Evolutionary conservation across 2,888 invertebrate species (phyloP), one percentile per base, ranked within the genome.

Genomic region (Nycteola revayana): DNA sequence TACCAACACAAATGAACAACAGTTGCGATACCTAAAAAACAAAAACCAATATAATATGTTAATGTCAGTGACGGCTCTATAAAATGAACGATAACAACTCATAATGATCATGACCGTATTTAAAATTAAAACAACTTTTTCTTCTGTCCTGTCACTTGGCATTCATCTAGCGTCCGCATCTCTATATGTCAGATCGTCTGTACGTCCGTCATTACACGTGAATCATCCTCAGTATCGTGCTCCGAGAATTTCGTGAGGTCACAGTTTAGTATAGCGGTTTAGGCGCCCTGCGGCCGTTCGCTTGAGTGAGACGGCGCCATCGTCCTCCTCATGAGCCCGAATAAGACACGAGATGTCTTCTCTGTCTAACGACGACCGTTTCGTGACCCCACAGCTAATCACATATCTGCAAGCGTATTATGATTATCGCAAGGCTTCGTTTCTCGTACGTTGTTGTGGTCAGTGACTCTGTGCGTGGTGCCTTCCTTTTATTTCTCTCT

Each of bases 211-310:
- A 83, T 85, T 84, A 80, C 63, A 77, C 70, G 74, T 84, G 85
- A 86, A 81, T 85, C 86, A 85, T 60, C 75, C 67, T 59, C 67
- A 55, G 75, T 79, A 83, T 79, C 83, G 83, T 82, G 83, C 80
- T 61, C 52, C 59, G 75, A 78, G 83, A 78, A 85, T 87, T 87
- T 87, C 86, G 87, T 86, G 86, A 86, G 87, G 87, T 87, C 86
- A 86, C 83, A 87, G 87, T 85, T 85, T 86, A 85, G 75, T 85
- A 79, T 87, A 86, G 86, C 87, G 87, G 87, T 84, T 77, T 78
- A 75, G 76, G 81, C 78, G 86, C 83, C 83, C 86, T 80, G 79
- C 78, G 83, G 84, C 81, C 81, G 78, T 84, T 72, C 63, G 74
- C 59, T 44, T 41, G 76, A 78, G 43, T 56, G 67, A 66, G 76